These are phyloP conservation scores for Eretmochelys imbricata DNA, from an alignment of 2,113 vertebrate species.

Conservation along the genomic window DNA sequence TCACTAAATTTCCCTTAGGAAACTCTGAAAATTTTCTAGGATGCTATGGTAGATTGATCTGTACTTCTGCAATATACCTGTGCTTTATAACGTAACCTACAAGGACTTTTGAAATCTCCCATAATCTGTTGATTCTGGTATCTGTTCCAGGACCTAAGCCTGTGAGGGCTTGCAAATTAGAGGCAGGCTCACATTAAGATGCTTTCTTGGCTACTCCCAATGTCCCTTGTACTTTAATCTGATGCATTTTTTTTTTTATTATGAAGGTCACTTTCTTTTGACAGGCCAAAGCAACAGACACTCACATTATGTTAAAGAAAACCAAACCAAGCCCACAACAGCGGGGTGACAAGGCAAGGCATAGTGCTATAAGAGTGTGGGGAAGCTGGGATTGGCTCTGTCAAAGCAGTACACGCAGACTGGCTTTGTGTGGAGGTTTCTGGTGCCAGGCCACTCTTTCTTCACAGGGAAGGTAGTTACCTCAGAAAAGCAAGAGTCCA, in stretches of 20 bases:
- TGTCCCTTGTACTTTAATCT: background rate
- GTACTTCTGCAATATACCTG: no score
- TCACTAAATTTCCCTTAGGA: no score
- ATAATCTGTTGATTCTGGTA: no score
- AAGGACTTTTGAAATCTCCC: no score
- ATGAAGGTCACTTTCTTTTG: background rate
- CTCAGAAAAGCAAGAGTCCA: background rate
- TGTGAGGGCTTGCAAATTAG: background rate
- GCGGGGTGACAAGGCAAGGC: background rate
- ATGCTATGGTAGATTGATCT: no score
- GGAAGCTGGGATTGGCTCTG: background rate
- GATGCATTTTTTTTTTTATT: background rate
- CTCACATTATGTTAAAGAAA: background rate
- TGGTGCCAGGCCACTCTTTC: background rate
- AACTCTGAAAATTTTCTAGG: no score
- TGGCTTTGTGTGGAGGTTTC: background rate
- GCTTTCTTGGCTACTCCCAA: background rate
- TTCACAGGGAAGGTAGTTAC: background rate
- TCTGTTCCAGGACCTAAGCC: no score
- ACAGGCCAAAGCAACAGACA: background rate
- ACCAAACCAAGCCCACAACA: background rate
- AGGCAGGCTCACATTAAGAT: background rate
- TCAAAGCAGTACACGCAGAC: background rate
- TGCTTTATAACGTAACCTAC: no score
- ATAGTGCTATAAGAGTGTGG: background rate